Percentiles rank a stretch among this genome's conserved stretches.
phyloP scores from a whole-genome alignment of 2,797 vertebrate genomes.

The Caiman crocodilus region DNA sequence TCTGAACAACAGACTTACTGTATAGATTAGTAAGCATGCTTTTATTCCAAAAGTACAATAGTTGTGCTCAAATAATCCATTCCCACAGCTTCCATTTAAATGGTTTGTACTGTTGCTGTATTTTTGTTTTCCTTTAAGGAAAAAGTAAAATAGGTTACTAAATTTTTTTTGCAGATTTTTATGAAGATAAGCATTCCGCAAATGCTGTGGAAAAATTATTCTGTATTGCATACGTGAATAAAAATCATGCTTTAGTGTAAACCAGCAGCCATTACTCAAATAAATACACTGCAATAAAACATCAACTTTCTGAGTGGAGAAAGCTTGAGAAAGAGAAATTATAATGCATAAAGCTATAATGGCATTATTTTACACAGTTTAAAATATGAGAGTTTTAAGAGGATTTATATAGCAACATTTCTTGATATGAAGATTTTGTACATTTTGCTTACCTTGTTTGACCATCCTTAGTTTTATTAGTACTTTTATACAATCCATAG shows the following conservation, averaged over 20 bases:
- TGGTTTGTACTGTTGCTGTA: background rate
- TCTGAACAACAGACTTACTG: background rate
- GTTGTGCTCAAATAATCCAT: background rate
- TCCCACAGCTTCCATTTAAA: background rate
- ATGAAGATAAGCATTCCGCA: background rate
- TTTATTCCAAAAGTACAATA: background rate
- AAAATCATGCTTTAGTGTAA: background rate
- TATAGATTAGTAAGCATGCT: background rate
- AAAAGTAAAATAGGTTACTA: background rate
- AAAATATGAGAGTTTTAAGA: background rate
- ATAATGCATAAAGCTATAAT: background rate
- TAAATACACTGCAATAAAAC: too few species aligned
- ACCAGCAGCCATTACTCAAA: too few species aligned
- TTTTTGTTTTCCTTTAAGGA: background rate
- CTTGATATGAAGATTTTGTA: background rate
- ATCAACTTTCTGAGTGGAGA: background rate
- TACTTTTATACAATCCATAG: constrained; percentile 86
- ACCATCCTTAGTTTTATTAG: constrained; percentile 79
- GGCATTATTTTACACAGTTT: background rate
- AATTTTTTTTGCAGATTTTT: background rate
- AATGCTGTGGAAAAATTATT: background rate
- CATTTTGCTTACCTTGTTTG: constrained; percentile 78
- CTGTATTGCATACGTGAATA: background rate
- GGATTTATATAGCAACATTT: background rate
- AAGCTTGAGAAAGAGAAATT: background rate